These are phyloP conservation scores for Seira ritae DNA, from an alignment of 2,888 invertebrate species.

Conservation along the genomic window DNA sequence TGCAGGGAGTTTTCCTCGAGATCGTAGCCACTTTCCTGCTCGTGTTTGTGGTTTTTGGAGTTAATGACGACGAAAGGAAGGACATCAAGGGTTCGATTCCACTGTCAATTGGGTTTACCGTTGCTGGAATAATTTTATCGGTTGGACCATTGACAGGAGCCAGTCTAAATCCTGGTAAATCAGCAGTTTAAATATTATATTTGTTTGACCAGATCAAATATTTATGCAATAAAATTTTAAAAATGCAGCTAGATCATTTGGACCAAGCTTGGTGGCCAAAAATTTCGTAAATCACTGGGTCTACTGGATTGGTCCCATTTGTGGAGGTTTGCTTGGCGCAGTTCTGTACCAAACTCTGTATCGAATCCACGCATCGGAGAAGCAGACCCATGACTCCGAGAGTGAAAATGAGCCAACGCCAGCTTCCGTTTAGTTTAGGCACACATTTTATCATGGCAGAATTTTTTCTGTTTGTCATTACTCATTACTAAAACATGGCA, in stretches of 20 bases:
- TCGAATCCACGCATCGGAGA: too few relatives aligned
- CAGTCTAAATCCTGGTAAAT: conserved; percentile 78
- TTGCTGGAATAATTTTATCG: conserved; percentile 73
- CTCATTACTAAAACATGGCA: too few relatives aligned
- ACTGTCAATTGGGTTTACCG: conserved; percentile 76
- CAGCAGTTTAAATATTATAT: too few relatives aligned
- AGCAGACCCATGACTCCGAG: too few relatives aligned
- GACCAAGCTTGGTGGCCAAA: conserved; percentile 76
- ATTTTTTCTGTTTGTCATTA: too few relatives aligned
- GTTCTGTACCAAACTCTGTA: conserved; percentile 61
- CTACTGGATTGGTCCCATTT: conserved; percentile 90
- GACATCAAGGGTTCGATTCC: conserved; percentile 76
- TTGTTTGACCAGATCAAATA: too few relatives aligned
- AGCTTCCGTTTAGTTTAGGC: too few relatives aligned
- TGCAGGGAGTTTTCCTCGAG: too few relatives aligned
- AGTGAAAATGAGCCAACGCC: too few relatives aligned
- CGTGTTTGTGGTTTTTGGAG: conserved; percentile 75
- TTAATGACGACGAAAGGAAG: conserved; percentile 75
- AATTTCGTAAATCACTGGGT: conserved; percentile 80
- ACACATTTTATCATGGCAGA: too few relatives aligned
- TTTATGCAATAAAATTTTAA: too few relatives aligned
- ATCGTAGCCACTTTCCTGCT: conserved; percentile 74
- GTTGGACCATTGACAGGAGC: conserved; percentile 76
- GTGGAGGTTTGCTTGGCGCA: conserved; percentile 57
- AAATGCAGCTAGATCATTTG: conserved; percentile 78